phyloP scores from a whole-genome alignment of 2,797 vertebrate species.

The Poecilia gillii region DNA sequence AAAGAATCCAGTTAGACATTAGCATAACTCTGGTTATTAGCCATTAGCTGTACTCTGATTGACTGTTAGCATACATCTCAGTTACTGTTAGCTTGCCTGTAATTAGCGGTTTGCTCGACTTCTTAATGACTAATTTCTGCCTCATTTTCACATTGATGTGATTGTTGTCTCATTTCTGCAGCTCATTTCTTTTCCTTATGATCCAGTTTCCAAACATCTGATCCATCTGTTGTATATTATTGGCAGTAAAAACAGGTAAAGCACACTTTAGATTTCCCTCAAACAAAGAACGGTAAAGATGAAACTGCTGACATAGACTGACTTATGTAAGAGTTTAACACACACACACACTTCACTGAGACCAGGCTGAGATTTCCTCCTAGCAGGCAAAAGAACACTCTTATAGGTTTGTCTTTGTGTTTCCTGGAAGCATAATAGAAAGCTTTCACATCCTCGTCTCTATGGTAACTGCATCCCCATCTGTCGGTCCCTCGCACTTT shows the following conservation, averaged over 20 bases:
- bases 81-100: neutral
- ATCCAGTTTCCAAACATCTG: neutral
- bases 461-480: slow-evolving; percentile 72
- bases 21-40: neutral
- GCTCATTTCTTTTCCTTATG: neutral
- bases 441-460: slow-evolving; percentile 55
- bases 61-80: neutral
- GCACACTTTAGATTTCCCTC: neutral
- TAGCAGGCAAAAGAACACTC: neutral
- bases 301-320: slow-evolving; percentile 2
- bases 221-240: neutral
- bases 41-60: neutral
- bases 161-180: neutral
- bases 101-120: neutral
- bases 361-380: slow-evolving; percentile 1
- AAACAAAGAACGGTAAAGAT: neutral
- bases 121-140: neutral
- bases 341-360: slow-evolving; percentile 13
- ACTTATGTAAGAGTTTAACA: slow-evolving; percentile 38
- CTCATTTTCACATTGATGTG: neutral
- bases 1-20: neutral
- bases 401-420: slow-evolving; percentile 28
- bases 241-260: neutral
- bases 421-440: slow-evolving; percentile 37
- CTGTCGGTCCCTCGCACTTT: slow-evolving; percentile 24